Evolutionary conservation across 2,888 invertebrate species (phyloP).

Genomic region (Callyntrura sp.): DNA sequence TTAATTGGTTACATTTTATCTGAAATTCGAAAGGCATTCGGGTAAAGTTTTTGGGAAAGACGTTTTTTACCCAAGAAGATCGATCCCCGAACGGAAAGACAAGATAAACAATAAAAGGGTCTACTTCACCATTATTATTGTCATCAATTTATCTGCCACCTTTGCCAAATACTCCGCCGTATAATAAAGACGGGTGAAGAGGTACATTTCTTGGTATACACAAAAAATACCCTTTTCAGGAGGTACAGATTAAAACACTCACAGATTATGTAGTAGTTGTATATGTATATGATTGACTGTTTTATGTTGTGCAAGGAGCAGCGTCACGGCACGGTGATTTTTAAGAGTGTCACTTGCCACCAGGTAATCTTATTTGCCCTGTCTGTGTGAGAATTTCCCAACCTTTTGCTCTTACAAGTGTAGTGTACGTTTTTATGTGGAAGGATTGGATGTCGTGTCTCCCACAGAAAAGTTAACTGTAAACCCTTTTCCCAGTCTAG

Average conservation of each 20-base stretch:
- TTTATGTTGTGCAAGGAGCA: constrained; percentile 54
- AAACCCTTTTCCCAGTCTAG: background rate
- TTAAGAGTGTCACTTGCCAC: constrained; percentile 78
- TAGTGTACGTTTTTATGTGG: background rate
- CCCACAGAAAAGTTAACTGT: background rate
- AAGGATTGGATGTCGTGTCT: background rate
- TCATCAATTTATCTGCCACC: constrained; percentile 8
- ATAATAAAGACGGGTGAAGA: background rate
- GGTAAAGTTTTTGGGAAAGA: background rate
- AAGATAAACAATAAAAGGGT: constrained; percentile 8
- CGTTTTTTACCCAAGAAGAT: background rate
- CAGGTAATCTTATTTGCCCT: constrained; percentile 79
- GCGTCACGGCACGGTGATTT: constrained; percentile 56
- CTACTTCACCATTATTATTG: constrained; percentile 3
- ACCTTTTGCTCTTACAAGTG: background rate
- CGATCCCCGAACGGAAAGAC: background rate
- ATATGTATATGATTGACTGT: background rate
- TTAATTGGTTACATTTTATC: constrained; percentile 27
- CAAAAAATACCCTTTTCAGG: background rate
- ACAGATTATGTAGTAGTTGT: background rate
- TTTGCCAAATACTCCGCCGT: too few species aligned
- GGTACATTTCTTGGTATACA: background rate
- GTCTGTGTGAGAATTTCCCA: constrained; percentile 59
- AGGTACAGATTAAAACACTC: background rate
- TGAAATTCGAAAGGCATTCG: background rate